Evolutionary conservation across 2,113 vertebrate genomes (phyloP), one percentile per base, ranked within the genome.

Genomic region (Lota lota): DNA sequence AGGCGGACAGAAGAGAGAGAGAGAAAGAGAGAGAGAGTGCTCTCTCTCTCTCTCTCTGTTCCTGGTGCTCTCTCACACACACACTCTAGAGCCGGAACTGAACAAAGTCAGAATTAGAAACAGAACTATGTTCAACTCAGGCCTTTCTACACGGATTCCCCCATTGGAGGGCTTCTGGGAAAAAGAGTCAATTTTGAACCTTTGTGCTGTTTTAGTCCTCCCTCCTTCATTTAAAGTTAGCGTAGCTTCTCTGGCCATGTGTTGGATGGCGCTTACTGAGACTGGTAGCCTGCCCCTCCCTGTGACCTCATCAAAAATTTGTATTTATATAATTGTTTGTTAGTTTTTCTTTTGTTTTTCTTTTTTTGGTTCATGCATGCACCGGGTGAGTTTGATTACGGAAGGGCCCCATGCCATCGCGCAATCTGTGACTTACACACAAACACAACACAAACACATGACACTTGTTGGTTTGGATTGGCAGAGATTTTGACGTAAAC

Each of bases 111-210:
- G 92, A 81, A 86, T 83, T 85, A 92, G 93, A 88, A 89, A 89
- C 80, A 89, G 92, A 94, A 96, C 93, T 95, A 80, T 79, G 78
- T 94, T 92, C 93, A 94, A 96, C 95, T 97, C 95, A 97, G 95
- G 96, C 95, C 94, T 96, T 96, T 96, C 93, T 94, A 93, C 70
- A 92, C 91, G 93, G 94, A 93, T 93, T 54, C 15, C 36, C 91
- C 94, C 88, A 94, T 87, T 78, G 77, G 86, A 82, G 79, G 77
- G 85, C 75, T 75, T 40, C 36, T 78, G 72, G 69, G 74, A 68
- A 70, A 74, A 14, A 65, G 73, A 80, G 67, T 72, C 69, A 73
- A 67, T 62, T 73, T 70, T 73, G 61, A 86, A 85, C 79, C 79
- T 86, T 81, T 87, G 74, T 84, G 74, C 83, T 82, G 85, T 87